Conservation (phyloP, 2,888 invertebrate species). For the Drosophila paranaensis region DNA sequence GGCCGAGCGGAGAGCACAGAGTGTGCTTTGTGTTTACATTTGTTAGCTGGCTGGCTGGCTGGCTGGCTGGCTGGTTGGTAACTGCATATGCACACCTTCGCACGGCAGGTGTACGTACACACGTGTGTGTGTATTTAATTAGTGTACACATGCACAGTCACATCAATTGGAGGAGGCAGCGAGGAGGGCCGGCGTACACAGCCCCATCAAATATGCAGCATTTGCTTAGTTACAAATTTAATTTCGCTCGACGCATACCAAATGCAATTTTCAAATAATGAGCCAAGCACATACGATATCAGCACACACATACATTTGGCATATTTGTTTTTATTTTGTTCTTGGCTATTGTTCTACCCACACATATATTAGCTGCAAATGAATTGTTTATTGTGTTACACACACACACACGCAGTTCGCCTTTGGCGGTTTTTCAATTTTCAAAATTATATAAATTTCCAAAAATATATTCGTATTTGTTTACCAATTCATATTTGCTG, state of each 20-base stretch:
- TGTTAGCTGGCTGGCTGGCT: conserved; percentile 31
- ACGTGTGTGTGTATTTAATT: conserved; percentile 58
- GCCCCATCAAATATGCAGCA: conserved; percentile 72
- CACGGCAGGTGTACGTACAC: neutral
- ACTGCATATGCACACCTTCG: conserved; percentile 41
- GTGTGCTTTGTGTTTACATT: conserved; percentile 63
- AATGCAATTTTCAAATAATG: conserved; percentile 55
- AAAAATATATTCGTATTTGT: conserved; percentile 18
- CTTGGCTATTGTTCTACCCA: neutral
- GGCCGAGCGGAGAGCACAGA: neutral
- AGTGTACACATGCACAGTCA: conserved; percentile 59
- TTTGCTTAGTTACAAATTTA: conserved; percentile 75
- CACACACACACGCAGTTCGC: neutral
- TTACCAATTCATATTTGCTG: neutral
- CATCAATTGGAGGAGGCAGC: conserved; percentile 18
- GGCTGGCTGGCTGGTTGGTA: conserved; percentile 28
- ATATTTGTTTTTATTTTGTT: conserved; percentile 18
- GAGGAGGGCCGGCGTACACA: neutral
- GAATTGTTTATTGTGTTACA: conserved; percentile 33
- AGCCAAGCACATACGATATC: conserved; percentile 11
- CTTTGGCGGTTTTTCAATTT: conserved; percentile 34
- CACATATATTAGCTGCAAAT: conserved; percentile 30
- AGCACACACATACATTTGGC: neutral
- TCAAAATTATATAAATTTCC: conserved; percentile 17
- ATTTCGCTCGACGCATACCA: conserved; percentile 50